A percentile compares a stretch with the other conserved stretches of the same genome.
Conservation (phyloP, 2,113 vertebrate genomes). For the Heterotilapia buettikoferi region DNA sequence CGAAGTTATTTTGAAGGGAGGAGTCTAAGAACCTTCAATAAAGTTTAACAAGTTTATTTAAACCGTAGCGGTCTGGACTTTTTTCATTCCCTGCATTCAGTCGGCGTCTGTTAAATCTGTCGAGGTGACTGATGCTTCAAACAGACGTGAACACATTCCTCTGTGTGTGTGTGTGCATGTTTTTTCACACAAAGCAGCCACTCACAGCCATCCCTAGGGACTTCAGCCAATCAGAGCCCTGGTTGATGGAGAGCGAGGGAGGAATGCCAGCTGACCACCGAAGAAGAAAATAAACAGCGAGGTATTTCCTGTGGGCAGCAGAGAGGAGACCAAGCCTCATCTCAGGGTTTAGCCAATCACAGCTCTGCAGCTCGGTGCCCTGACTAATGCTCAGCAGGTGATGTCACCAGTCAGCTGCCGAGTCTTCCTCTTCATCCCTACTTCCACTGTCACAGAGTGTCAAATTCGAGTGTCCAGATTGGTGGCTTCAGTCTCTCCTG, state of each 20-base stretch:
- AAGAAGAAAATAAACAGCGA: slow-evolving; percentile 39
- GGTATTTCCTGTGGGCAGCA: slow-evolving; percentile 32
- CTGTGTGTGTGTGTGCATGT: neutral
- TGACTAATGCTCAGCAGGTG: neutral
- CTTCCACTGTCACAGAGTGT: neutral
- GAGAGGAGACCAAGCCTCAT: neutral
- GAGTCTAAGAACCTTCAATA: neutral
- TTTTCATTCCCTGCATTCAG: neutral
- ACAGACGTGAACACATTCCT: slow-evolving; percentile 4
- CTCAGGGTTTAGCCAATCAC: neutral
- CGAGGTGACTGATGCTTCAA: neutral
- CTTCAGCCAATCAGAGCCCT: neutral
- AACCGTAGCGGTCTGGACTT: neutral
- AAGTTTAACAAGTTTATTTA: neutral
- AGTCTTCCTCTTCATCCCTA: neutral
- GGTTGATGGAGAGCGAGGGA: neutral
- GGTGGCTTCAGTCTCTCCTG: neutral
- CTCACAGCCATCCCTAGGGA: neutral
- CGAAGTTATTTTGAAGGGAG: neutral
- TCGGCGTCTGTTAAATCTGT: neutral
- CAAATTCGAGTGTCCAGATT: neutral
- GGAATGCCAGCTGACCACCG: slow-evolving; percentile 17
- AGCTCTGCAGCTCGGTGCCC: neutral
- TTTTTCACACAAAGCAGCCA: neutral
- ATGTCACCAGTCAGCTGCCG: neutral